phyloP scores from a whole-genome alignment of 1,140 invertebrate genomes.

The Aphaenogaster ashmeadi region DNA sequence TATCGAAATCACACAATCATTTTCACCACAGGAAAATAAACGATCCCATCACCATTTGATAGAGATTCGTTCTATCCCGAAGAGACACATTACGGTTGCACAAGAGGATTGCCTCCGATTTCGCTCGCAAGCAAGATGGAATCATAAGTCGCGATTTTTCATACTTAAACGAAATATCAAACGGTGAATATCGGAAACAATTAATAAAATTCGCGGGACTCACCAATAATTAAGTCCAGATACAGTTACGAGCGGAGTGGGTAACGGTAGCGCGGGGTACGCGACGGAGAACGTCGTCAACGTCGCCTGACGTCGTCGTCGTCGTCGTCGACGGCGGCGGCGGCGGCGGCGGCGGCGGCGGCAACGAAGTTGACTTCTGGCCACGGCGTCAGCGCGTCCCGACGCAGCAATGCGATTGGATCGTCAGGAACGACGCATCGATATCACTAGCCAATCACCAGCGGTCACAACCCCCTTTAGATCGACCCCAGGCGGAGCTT shows the following conservation, averaged over 20 bases:
- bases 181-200: neutral
- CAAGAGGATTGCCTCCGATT: constrained; percentile 5
- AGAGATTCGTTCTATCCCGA: neutral
- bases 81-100: neutral
- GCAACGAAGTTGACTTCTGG: constrained; percentile 53
- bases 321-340: constrained; percentile 52
- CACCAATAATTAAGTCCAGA: constrained; percentile 88
- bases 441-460: constrained; percentile 84
- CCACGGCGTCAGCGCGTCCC: constrained; percentile 77
- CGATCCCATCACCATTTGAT: neutral
- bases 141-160: neutral
- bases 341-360: constrained; percentile 36
- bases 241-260: constrained; percentile 82
- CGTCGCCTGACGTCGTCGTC: constrained; percentile 76
- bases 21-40: neutral
- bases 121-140: constrained; percentile 13
- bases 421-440: constrained; percentile 80
- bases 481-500: constrained; percentile 85
- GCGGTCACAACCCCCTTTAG: constrained; percentile 76
- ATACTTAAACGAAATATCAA: neutral
- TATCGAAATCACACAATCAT: neutral
- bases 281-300: constrained; percentile 86
- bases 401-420: constrained; percentile 77
- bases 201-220: constrained; percentile 74
- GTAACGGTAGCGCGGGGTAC: constrained; percentile 81